Evolutionary conservation across 1,140 invertebrate genomes (phyloP).

Genomic region (Lordiphosa mommai): DNA sequence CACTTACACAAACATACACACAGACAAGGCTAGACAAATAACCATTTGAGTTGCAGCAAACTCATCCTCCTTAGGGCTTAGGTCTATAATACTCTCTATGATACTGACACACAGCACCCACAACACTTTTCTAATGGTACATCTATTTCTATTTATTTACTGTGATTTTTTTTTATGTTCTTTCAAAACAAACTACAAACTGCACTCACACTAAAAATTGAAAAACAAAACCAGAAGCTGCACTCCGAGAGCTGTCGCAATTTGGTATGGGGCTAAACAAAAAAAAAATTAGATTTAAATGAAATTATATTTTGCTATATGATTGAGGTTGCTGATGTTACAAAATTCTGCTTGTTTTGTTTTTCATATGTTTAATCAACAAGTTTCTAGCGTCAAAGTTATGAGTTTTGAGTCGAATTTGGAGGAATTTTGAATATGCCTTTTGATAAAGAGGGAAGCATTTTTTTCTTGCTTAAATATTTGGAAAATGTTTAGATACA

Average conservation of each 20-base stretch:
- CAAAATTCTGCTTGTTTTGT: slow-evolving; percentile 52
- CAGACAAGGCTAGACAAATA: slow-evolving; percentile 10
- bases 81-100: no score
- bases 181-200: slow-evolving; percentile 34
- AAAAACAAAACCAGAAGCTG: slow-evolving; percentile 75
- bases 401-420: slow-evolving; percentile 23
- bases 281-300: slow-evolving; percentile 26
- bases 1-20: slow-evolving; percentile 16
- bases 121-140: slow-evolving; percentile 36
- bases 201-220: slow-evolving; percentile 26
- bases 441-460: no score
- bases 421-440: neutral
- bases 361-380: slow-evolving; percentile 39
- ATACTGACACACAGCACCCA: slow-evolving; percentile 10
- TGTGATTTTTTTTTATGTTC: slow-evolving; percentile 40
- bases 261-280: slow-evolving; percentile 73
- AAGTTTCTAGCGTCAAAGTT: slow-evolving; percentile 15
- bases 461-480: no score
- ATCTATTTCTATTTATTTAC: slow-evolving; percentile 5
- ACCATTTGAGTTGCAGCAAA: no score
- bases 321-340: slow-evolving; percentile 55
- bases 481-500: no score
- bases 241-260: slow-evolving; percentile 80
- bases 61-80: no score
- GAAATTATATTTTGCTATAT: slow-evolving; percentile 15